phyloP scores from a whole-genome alignment of 1,140 invertebrate species.

The Chrysomallon squamiferum region DNA sequence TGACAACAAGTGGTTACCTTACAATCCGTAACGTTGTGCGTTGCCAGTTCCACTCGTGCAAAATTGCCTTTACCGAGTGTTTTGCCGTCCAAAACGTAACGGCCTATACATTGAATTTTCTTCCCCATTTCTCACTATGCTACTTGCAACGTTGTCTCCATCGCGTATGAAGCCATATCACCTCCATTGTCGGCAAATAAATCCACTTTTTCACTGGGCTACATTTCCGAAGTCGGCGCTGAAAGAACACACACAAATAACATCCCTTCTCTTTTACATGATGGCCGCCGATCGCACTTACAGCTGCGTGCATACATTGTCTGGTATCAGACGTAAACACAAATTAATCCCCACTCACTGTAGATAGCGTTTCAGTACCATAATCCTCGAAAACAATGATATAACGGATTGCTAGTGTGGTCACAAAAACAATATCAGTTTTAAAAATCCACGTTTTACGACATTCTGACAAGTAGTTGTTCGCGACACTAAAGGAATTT shows the following conservation, averaged over 20 bases:
- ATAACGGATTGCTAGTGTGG: no score
- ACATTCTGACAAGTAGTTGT: no score
- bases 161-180: not conserved
- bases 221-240: not conserved
- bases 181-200: not conserved
- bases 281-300: no score
- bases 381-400: no score
- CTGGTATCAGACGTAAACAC: no score
- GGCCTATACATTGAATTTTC: slow-evolving; percentile 63
- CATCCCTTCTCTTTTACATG: not conserved
- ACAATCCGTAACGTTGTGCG: slow-evolving; percentile 57
- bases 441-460: no score
- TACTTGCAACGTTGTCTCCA: slow-evolving; percentile 1
- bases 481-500: no score
- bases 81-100: slow-evolving; percentile 62
- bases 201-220: not conserved
- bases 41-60: slow-evolving; percentile 63
- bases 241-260: not conserved
- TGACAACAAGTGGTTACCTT: slow-evolving; percentile 50
- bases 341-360: no score
- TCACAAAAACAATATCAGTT: no score
- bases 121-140: slow-evolving; percentile 45
- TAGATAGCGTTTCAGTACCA: no score
- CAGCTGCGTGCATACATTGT: no score
- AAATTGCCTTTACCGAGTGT: slow-evolving; percentile 63